Percentiles rank a stretch among this genome's conserved stretches.
Conservation (phyloP, 2,888 invertebrate genomes). For the Mythimna impura region DNA sequence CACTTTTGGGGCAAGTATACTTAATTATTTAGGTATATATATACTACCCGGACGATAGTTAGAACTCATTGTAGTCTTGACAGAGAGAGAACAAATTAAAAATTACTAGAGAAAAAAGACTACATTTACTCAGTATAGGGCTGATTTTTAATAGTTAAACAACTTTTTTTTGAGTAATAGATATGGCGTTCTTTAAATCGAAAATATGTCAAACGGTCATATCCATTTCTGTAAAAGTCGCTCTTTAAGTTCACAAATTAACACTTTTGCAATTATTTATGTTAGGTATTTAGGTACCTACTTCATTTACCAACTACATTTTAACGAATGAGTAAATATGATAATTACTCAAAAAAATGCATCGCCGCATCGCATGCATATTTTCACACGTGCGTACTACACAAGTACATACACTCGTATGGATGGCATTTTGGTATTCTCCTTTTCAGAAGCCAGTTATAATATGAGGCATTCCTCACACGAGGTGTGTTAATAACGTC, state of each 20-base stretch:
- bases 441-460: conserved; percentile 20
- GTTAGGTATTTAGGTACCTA: too few relatives aligned
- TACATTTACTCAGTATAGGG: neutral
- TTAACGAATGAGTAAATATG: neutral
- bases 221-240: too few relatives aligned
- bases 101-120: neutral
- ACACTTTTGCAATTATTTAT: too few relatives aligned
- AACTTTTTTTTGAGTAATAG: too few relatives aligned
- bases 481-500: conserved; percentile 34
- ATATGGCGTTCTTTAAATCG: too few relatives aligned
- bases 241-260: too few relatives aligned
- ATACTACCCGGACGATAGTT: too few relatives aligned
- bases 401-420: neutral
- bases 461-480: neutral
- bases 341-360: conserved; percentile 12
- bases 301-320: too few relatives aligned
- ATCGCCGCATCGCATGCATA: neutral
- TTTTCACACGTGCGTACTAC: neutral
- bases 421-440: conserved; percentile 21
- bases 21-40: too few relatives aligned
- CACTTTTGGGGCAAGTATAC: too few relatives aligned
- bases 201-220: too few relatives aligned
- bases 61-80: neutral
- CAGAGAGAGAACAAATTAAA: neutral
- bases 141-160: too few relatives aligned